Conservation (phyloP, 2,113 vertebrate genomes). For the Sprattus sprattus region DNA sequence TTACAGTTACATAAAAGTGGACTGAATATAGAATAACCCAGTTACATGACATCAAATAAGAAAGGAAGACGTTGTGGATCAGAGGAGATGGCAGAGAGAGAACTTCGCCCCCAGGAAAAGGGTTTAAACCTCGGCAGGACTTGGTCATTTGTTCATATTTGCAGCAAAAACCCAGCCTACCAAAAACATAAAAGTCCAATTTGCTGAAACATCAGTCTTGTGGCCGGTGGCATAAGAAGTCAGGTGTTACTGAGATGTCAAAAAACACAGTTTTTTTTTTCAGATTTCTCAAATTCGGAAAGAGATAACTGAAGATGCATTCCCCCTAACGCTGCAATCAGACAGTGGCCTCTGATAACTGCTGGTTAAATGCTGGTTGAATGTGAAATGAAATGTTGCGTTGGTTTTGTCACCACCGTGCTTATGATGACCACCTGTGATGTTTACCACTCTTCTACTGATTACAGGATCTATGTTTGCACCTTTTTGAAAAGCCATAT, state of each 20-base stretch:
- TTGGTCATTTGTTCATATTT: not conserved
- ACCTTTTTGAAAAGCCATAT: not conserved
- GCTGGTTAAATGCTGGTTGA: not conserved
- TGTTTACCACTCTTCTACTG: not conserved
- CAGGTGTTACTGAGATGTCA: not conserved
- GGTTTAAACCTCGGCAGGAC: not conserved
- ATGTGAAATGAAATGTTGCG: no score
- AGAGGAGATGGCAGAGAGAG: not conserved
- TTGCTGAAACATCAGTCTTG: not conserved
- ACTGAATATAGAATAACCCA: slow-evolving; percentile 12
- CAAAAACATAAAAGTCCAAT: not conserved
- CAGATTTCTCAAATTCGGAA: not conserved
- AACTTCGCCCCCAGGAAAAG: not conserved
- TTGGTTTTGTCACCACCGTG: not conserved
- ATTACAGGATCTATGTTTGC: not conserved
- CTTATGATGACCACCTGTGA: not conserved
- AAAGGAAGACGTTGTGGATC: not conserved
- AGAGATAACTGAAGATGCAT: not conserved
- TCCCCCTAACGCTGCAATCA: not conserved
- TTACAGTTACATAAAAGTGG: slow-evolving; percentile 18
- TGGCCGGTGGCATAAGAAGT: not conserved
- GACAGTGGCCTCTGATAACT: not conserved
- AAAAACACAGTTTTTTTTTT: not conserved
- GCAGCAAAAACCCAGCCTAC: not conserved
- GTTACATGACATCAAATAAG: not conserved